These are phyloP conservation scores for Apogon talboti DNA, from an alignment of 2,797 vertebrate species.

Conservation along the genomic window DNA sequence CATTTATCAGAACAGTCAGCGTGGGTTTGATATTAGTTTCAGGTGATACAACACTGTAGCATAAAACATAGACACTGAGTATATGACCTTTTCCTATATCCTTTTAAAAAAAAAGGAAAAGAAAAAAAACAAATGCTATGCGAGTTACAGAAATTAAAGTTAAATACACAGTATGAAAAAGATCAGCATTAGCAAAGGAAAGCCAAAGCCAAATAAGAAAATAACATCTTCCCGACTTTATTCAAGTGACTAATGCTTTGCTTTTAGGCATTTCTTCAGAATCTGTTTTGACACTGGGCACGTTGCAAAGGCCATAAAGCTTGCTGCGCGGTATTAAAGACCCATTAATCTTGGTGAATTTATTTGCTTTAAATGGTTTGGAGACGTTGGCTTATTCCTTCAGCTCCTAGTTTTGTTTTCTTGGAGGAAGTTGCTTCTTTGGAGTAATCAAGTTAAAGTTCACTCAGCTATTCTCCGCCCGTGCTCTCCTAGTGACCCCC, in stretches of 20 bases:
- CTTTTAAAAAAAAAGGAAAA: background rate
- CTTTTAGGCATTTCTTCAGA: constrained; percentile 47
- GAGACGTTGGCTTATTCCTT: constrained; percentile 54
- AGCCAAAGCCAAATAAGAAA: constrained; percentile 20
- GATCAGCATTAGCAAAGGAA: background rate
- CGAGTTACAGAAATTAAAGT: constrained; percentile 7
- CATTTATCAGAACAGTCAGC: too few species aligned
- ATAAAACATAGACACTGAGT: too few species aligned
- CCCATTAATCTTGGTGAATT: constrained; percentile 66
- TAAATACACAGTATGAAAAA: background rate
- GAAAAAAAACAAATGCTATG: too few species aligned
- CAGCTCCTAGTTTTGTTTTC: constrained; percentile 47
- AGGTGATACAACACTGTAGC: too few species aligned
- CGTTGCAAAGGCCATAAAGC: constrained; percentile 45
- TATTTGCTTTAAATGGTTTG: constrained; percentile 50
- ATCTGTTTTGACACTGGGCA: constrained; percentile 53
- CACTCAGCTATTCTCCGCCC: constrained; percentile 43
- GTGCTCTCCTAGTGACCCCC: constrained; percentile 63
- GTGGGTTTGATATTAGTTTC: too few species aligned
- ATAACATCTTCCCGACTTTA: constrained; percentile 32
- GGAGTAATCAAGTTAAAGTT: constrained; percentile 53
- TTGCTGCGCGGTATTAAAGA: constrained; percentile 47
- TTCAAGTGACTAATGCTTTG: constrained; percentile 47
- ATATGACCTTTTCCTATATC: too few species aligned
- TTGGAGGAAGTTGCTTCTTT: constrained; percentile 63